These are phyloP conservation scores for Oceanodroma leucorhoa DNA, from an alignment of 2,797 vertebrate genomes.

Conservation along the genomic window DNA sequence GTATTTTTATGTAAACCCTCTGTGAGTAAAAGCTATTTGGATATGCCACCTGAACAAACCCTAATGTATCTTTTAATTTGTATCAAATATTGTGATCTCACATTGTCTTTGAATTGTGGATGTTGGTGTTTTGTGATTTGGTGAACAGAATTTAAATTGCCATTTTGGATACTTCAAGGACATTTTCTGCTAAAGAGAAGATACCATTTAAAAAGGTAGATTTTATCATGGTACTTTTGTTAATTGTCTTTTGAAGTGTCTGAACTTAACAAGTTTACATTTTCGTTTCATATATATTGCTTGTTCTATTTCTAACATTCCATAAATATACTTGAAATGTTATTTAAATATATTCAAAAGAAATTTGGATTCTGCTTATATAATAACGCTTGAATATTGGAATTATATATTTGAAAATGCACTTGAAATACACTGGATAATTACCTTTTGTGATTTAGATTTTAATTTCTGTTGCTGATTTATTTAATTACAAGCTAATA, in stretches of 20 bases:
- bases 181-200: slow-evolving; percentile 82
- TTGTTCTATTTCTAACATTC: slow-evolving; percentile 95
- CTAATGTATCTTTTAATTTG: slow-evolving; percentile 90
- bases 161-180: slow-evolving; percentile 86
- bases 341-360: slow-evolving; percentile 96
- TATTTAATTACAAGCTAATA: slow-evolving; percentile 99
- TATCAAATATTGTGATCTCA: slow-evolving; percentile 94
- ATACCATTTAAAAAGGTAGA: slow-evolving; percentile 84
- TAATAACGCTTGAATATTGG: slow-evolving; percentile 89
- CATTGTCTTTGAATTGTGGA: slow-evolving; percentile 96
- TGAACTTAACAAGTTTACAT: slow-evolving; percentile 94
- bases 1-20: slow-evolving; percentile 63
- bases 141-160: slow-evolving; percentile 87
- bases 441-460: slow-evolving; percentile 96
- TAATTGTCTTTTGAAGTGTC: slow-evolving; percentile 88
- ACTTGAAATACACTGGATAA: slow-evolving; percentile 99
- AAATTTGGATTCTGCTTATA: slow-evolving; percentile 90
- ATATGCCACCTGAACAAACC: slow-evolving; percentile 74
- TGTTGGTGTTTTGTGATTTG: slow-evolving; percentile 97
- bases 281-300: slow-evolving; percentile 88
- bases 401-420: slow-evolving; percentile 99
- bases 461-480: slow-evolving; percentile 93
- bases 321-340: slow-evolving; percentile 99
- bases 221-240: slow-evolving; percentile 87
- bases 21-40: slow-evolving; percentile 76